Evolutionary conservation across 2,888 invertebrate species (phyloP).

Genomic region (Glyphotaelius pellucidus): DNA sequence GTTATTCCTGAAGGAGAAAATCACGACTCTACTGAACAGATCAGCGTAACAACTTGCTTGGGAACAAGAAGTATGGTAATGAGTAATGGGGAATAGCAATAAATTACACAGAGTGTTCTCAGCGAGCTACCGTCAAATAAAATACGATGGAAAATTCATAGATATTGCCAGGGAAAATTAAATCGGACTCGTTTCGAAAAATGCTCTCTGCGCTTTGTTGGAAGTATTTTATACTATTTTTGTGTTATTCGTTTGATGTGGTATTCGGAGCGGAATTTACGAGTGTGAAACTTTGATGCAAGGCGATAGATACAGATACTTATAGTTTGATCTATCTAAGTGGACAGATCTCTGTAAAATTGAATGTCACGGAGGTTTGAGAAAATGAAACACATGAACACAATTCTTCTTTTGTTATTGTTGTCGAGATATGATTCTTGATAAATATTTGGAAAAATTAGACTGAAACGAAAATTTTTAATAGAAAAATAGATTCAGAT

Average conservation of each 20-base stretch:
- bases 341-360: not conserved
- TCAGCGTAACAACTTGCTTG: constrained; percentile 30
- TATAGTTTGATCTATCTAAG: not conserved
- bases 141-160: constrained; percentile 15
- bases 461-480: too few species aligned
- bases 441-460: too few species aligned
- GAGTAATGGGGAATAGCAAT: constrained; percentile 45
- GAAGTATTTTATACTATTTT: not conserved
- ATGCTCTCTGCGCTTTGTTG: not conserved
- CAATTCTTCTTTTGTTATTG: not conserved
- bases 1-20: constrained; percentile 4
- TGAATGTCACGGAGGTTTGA: not conserved
- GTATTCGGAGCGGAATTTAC: not conserved
- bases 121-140: constrained; percentile 24
- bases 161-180: constrained; percentile 18
- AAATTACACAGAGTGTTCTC: constrained; percentile 49
- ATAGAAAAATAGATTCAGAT: too few species aligned
- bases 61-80: constrained; percentile 53
- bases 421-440: not conserved
- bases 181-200: constrained; percentile 21
- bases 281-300: not conserved
- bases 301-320: not conserved
- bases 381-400: not conserved
- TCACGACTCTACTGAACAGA: constrained; percentile 13
- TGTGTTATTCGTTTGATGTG: not conserved